Conservation (phyloP, 2,113 vertebrate species). For the Propithecus coquereli region DNA sequence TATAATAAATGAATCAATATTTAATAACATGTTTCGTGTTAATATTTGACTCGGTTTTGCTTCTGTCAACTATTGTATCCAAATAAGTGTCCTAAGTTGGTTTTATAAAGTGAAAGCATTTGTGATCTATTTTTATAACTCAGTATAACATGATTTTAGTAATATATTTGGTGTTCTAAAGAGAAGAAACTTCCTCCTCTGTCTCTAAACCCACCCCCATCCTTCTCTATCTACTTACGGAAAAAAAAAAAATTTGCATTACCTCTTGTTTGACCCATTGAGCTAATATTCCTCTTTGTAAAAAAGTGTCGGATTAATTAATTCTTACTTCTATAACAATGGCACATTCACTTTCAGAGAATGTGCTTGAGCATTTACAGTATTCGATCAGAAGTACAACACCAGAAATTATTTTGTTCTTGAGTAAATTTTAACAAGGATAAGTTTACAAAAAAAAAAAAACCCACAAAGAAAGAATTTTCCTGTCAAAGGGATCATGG, state of each 20-base stretch:
- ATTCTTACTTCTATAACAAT: neutral
- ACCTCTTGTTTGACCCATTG: neutral
- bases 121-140: neutral
- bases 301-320: neutral
- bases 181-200: neutral
- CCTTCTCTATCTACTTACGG: neutral
- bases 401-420: neutral
- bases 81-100: neutral
- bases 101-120: neutral
- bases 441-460: neutral
- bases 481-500: neutral
- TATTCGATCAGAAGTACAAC: neutral
- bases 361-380: neutral
- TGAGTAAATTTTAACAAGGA: neutral
- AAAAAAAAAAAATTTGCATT: neutral
- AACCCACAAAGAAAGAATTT: neutral
- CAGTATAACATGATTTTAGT: neutral
- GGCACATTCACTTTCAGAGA: neutral
- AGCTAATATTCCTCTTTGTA: neutral
- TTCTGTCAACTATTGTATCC: neutral
- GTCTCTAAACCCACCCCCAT: neutral
- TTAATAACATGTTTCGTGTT: neutral
- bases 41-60: constrained; percentile 4
- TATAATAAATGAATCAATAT: neutral
- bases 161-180: neutral